A percentile compares a stretch with the other conserved stretches of the same genome.
Conservation (phyloP, 2,113 vertebrate genomes). For the Phyllostomus discolor region DNA sequence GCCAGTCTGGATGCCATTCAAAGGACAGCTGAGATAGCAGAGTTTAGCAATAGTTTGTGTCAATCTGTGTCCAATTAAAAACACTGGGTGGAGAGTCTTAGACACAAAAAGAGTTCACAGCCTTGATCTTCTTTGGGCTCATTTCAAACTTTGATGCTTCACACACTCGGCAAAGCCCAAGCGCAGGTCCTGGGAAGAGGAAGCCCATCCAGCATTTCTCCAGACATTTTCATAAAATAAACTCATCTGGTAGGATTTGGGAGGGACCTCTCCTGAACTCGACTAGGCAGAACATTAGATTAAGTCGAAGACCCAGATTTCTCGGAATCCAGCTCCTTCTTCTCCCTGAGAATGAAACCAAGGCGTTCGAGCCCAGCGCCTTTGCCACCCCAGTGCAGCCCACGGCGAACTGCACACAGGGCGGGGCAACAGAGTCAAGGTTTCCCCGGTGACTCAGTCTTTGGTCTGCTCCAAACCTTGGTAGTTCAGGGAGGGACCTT, state of each 20-base stretch:
- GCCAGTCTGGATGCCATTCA: background rate
- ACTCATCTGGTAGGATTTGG: background rate
- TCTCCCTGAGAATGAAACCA: background rate
- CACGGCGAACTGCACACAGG: background rate
- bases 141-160: constrained; percentile 24
- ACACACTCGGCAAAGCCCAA: background rate
- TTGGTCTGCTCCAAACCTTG: background rate
- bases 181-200: background rate
- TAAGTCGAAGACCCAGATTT: background rate
- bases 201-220: background rate
- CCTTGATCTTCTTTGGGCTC: background rate
- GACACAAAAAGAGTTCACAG: background rate
- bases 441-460: background rate
- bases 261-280: background rate
- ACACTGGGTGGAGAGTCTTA: background rate
- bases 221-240: background rate
- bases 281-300: background rate
- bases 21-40: background rate
- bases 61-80: background rate
- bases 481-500: background rate
- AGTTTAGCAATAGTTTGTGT: background rate
- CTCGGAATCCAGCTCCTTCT: background rate
- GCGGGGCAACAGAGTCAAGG: background rate
- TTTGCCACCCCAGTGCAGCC: background rate
- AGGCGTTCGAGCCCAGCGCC: background rate